Percentiles rank a stretch among this genome's conserved stretches.
Conservation (phyloP, 2,113 vertebrate genomes). For the Pterocles orientalis region DNA sequence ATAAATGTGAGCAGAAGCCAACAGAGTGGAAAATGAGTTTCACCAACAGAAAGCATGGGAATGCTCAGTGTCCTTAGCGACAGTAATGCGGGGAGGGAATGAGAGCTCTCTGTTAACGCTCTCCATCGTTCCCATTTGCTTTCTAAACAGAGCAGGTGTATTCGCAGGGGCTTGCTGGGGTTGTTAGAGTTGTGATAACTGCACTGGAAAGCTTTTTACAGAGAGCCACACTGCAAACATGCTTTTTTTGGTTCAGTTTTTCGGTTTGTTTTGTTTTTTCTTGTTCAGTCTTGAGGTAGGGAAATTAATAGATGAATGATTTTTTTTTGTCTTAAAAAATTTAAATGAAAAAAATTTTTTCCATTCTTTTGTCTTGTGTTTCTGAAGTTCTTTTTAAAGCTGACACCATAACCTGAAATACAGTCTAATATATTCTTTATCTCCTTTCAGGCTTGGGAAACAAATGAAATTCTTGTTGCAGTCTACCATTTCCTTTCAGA, state of each 20-base stretch:
- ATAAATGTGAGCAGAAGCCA: constrained; percentile 1
- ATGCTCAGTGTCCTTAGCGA: constrained; percentile 20
- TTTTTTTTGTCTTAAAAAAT: not conserved
- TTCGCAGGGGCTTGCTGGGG: not conserved
- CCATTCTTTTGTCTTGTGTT: not conserved
- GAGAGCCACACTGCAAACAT: not conserved
- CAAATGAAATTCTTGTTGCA: constrained; percentile 46
- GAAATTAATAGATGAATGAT: not conserved
- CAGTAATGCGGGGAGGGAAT: not conserved
- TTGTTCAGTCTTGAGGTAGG: not conserved
- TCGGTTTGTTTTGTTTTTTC: no score
- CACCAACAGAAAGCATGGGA: constrained; percentile 52
- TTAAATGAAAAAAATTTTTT: not conserved
- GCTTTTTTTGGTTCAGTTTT: not conserved
- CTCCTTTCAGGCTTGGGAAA: constrained; percentile 68
- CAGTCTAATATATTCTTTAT: not conserved
- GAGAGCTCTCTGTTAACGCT: not conserved
- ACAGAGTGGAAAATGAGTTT: constrained; percentile 20
- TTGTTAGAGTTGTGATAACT: not conserved
- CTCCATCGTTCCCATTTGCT: not conserved
- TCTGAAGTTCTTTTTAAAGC: not conserved
- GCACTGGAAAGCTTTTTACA: not conserved
- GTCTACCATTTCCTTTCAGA: not conserved
- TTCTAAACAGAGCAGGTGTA: constrained; percentile 12
- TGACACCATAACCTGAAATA: not conserved